A percentile compares a stretch with the other conserved stretches of the same genome.
These are phyloP conservation scores for Oxytorus armatus DNA, from an alignment of 2,888 invertebrate genomes.

Conservation along the genomic window DNA sequence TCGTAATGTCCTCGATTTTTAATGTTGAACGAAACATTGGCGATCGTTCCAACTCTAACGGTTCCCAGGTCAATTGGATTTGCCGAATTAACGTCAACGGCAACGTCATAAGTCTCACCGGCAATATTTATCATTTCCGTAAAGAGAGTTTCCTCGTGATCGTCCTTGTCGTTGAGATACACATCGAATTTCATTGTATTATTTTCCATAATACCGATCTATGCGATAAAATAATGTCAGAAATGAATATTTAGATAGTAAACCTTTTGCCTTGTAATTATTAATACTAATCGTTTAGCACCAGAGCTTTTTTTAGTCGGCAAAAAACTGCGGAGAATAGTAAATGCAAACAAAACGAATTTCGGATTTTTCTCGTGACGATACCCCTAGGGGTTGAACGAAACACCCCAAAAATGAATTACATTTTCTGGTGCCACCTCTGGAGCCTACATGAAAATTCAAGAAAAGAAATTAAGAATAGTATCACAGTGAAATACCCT, in stretches of 20 bases:
- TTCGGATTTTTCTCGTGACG: too few species aligned
- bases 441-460: too few species aligned
- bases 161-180: conserved; percentile 85
- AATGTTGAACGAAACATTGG: conserved; percentile 85
- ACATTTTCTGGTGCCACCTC: too few species aligned
- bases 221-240: neutral
- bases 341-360: too few species aligned
- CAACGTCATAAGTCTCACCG: conserved; percentile 88
- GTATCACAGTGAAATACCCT: too few species aligned
- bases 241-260: neutral
- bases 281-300: too few species aligned
- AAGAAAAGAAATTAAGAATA: too few species aligned
- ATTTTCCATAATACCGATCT: conserved; percentile 61
- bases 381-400: too few species aligned
- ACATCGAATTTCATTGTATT: conserved; percentile 71
- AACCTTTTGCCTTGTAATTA: neutral
- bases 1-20: conserved; percentile 87
- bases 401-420: too few species aligned
- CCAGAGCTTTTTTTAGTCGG: too few species aligned
- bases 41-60: conserved; percentile 86
- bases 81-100: conserved; percentile 86
- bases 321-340: too few species aligned
- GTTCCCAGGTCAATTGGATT: conserved; percentile 86
- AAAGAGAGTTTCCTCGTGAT: conserved; percentile 84
- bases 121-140: conserved; percentile 84